These are phyloP conservation scores for Myanophis thanlyinensis DNA, from an alignment of 2,113 vertebrate species.

Conservation along the genomic window DNA sequence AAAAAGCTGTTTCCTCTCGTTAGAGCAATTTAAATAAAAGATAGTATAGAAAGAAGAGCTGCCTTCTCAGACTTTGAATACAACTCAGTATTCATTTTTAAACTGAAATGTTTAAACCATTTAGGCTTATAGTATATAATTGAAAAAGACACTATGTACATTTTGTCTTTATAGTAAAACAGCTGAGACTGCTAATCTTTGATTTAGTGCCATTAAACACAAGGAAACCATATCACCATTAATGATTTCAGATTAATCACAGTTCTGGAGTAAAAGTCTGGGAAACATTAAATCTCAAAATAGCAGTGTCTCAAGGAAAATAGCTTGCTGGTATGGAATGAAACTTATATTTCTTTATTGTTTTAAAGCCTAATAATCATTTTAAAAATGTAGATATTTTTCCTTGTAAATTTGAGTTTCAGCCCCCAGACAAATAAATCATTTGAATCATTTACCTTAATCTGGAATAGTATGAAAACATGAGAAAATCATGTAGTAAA, in stretches of 20 bases:
- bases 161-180: not conserved
- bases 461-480: not conserved
- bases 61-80: not conserved
- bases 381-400: not conserved
- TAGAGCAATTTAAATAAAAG: slow-evolving; percentile 3
- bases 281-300: not conserved
- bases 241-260: slow-evolving; percentile 6
- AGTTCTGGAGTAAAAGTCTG: not conserved
- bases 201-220: slow-evolving; percentile 5
- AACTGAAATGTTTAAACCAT: slow-evolving; percentile 1
- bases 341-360: not conserved
- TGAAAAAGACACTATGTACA: slow-evolving; percentile 1
- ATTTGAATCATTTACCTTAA: not conserved
- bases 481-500: not conserved
- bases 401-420: not conserved
- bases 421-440: not conserved
- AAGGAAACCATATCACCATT: not conserved
- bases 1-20: not conserved
- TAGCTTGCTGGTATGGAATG: not conserved
- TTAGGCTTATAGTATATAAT: not conserved
- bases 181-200: not conserved
- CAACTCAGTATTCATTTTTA: not conserved
- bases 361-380: not conserved
- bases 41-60: slow-evolving; percentile 2
- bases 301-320: not conserved